Percentiles rank a stretch among this genome's conserved stretches.
Evolutionary conservation across 2,797 vertebrate species (phyloP).

Genomic region (Adrianichthys oophorus): DNA sequence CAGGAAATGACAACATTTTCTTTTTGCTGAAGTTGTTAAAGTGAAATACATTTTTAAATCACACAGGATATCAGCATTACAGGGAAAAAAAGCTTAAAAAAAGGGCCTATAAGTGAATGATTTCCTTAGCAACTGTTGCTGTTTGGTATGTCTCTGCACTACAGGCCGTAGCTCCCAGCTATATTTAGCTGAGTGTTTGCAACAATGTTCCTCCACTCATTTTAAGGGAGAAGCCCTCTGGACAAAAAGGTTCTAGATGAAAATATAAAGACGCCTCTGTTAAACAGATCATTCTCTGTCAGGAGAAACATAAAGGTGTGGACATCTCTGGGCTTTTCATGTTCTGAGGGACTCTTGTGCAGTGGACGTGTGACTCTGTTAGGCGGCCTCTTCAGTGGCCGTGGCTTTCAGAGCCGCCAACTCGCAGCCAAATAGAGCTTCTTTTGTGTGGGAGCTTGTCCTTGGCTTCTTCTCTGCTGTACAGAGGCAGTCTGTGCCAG

Average conservation of each 20-base stretch:
- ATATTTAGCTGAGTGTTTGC: constrained; percentile 63
- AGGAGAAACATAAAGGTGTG: constrained; percentile 55
- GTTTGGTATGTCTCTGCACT: constrained; percentile 50
- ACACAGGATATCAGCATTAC: constrained; percentile 6
- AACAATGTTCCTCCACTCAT: constrained; percentile 41
- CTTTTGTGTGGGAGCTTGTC: constrained; percentile 70
- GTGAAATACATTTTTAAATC: neutral
- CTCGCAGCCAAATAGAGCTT: constrained; percentile 59
- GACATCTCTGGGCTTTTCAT: constrained; percentile 45
- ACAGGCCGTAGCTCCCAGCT: constrained; percentile 49
- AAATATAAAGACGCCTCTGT: constrained; percentile 5
- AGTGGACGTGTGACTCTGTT: constrained; percentile 48
- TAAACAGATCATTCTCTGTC: constrained; percentile 45
- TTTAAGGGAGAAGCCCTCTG: constrained; percentile 41
- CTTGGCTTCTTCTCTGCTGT: constrained; percentile 49
- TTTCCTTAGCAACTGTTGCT: constrained; percentile 67
- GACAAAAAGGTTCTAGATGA: constrained; percentile 9
- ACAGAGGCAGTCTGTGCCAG: constrained; percentile 81
- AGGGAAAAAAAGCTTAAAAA: constrained; percentile 1
- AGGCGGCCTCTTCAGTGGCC: constrained; percentile 42
- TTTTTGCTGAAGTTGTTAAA: neutral
- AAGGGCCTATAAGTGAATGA: constrained; percentile 18
- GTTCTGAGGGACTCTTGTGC: constrained; percentile 48
- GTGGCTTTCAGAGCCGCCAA: constrained; percentile 51
- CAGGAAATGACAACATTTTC: neutral